Base-by-base conservation (phyloP, 2,113 vertebrate genomes). In the Aptenodytes forsteri region DNA sequence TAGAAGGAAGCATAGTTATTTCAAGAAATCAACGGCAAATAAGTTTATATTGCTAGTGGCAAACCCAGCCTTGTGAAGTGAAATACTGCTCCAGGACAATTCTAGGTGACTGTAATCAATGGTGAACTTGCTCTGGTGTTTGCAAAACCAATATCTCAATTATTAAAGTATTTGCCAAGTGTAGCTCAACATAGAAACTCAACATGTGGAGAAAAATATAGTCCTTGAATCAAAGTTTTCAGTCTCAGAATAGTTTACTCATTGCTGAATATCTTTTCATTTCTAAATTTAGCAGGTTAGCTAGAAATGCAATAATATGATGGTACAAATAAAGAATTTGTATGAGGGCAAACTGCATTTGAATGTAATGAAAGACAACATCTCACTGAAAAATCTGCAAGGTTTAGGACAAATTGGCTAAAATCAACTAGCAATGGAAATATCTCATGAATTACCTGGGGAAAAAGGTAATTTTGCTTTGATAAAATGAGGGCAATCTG, bases 401-500 rank as follows among this genome's bases (percentile, higher is more conserved):
- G 6, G 19, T 79, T 89, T 79, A 71, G 34, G 69, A 49, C 2
- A 1, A 50, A 83, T 20, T 83, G 46, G 34, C 40, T 46, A 84
- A 93, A 88, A 84, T 77, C 83, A 83, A 3, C 40, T 34, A 91
- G 46, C 47, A 83, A 66, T 70, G 71, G 66, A 86, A 96, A 93
- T 64, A 69, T 18, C 38, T 66, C 75, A 78, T 11, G 6, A 94
- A 95, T 73, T 96, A 91, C 75, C 78, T 89, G 40, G 16, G 76
- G 70, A 4, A 62, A 88, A 69, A 80, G 47, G 40, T 69, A 79
- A 64, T 92, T 95, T 73, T 91, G 11, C 64, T 96, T 87, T 75
- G 85, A 91, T 73, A 87, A 96, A 96, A 96, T 42, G 44, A 93
- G 58, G 55, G 16, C 76, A 90, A 97, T 90, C 82, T 96, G 95